phyloP scores from a whole-genome alignment of 2,888 invertebrate genomes.

The Polymixis flavicincta region DNA sequence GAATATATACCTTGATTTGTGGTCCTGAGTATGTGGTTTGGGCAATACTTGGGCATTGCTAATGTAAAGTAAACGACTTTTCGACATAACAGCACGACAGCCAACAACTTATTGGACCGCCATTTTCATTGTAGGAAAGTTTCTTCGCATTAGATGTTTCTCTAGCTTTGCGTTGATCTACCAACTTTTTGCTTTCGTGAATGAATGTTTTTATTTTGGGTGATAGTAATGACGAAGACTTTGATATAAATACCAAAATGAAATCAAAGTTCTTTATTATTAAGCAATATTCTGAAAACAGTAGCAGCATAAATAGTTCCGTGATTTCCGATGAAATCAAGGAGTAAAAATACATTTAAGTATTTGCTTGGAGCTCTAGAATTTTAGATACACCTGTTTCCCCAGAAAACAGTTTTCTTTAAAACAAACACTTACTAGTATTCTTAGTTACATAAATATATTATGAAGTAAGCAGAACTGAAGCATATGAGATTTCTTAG shows the following conservation, averaged over 20 bases:
- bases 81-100: constrained; percentile 37
- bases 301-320: background rate
- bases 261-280: background rate
- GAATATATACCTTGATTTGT: background rate
- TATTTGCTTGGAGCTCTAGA: background rate
- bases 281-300: background rate
- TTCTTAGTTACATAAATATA: constrained; percentile 32
- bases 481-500: constrained; percentile 46
- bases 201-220: background rate
- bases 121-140: constrained; percentile 34
- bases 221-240: too few species aligned
- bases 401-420: constrained; percentile 1
- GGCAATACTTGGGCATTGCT: constrained; percentile 44
- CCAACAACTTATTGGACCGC: constrained; percentile 47
- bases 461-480: constrained; percentile 28
- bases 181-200: constrained; percentile 21
- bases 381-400: background rate
- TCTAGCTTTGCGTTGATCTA: background rate
- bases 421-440: background rate
- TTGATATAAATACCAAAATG: background rate
- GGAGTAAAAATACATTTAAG: background rate
- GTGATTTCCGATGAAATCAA: background rate
- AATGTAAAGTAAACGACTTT: constrained; percentile 70
- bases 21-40: constrained; percentile 22
- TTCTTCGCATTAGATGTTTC: constrained; percentile 25